phyloP scores from a whole-genome alignment of 2,797 vertebrate genomes.

The Luscinia luscinia region DNA sequence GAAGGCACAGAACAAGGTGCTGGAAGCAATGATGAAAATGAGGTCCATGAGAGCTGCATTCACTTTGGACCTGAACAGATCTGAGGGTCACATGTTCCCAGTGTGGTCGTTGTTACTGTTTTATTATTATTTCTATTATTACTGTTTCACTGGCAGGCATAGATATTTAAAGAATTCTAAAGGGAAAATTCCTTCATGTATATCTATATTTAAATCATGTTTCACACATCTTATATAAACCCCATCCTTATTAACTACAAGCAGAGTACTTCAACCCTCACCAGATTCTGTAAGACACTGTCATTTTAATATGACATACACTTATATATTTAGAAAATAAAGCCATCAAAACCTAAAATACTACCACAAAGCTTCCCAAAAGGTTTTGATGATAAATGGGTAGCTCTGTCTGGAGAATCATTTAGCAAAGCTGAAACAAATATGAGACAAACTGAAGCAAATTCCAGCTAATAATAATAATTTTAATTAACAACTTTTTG shows the following conservation, averaged over 20 bases:
- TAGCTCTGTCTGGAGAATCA: neutral
- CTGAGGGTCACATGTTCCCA: neutral
- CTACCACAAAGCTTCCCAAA: neutral
- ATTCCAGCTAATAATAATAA: neutral
- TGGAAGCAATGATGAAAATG: neutral
- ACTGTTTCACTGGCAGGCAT: neutral
- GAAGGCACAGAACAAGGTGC: fast-evolving
- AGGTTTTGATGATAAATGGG: neutral
- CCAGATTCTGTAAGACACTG: neutral
- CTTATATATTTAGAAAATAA: neutral
- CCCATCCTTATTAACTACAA: neutral
- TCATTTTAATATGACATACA: neutral
- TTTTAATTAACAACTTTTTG: neutral
- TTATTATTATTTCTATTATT: neutral
- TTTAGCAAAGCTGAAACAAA: neutral
- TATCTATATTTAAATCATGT: neutral
- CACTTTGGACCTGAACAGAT: neutral
- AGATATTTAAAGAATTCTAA: neutral
- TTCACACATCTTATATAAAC: neutral
- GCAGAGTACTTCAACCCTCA: neutral
- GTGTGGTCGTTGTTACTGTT: neutral
- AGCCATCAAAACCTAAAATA: neutral
- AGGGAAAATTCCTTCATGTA: neutral
- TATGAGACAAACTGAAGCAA: neutral
- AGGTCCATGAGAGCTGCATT: neutral